Conservation (phyloP, 2,797 vertebrate species). For the Phoebastria nigripes region DNA sequence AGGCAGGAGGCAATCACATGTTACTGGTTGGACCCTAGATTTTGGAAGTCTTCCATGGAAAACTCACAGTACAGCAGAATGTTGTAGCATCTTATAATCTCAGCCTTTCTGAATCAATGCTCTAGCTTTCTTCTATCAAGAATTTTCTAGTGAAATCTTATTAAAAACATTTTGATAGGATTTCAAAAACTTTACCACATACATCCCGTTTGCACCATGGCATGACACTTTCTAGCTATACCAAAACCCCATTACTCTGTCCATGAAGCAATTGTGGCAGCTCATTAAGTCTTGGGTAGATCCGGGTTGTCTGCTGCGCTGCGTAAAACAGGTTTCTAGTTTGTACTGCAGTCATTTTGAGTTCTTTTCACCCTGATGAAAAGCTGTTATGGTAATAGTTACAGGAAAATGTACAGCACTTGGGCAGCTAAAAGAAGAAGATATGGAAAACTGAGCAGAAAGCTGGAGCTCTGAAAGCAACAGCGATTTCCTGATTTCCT, state of each 20-base stretch:
- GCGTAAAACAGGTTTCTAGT: neutral
- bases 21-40: neutral
- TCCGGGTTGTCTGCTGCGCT: neutral
- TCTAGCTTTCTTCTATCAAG: neutral
- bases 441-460: neutral
- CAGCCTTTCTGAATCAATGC: neutral
- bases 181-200: neutral
- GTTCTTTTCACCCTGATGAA: neutral
- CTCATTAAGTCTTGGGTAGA: neutral
- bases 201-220: neutral
- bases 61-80: neutral
- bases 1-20: neutral
- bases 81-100: neutral
- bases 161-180: neutral
- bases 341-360: neutral
- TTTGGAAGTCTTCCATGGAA: slow-evolving; percentile 6
- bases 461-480: neutral
- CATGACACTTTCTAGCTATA: neutral
- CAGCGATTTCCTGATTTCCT: neutral
- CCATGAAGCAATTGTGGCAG: neutral
- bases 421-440: neutral
- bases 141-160: neutral
- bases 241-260: neutral
- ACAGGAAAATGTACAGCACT: neutral
- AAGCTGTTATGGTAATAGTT: neutral